A percentile compares a stretch with the other conserved stretches of the same genome.
Evolutionary conservation across 37 sponge, comb jelly and placozoan species (phyloP).

Genomic region (Amphimedon queenslandica): DNA sequence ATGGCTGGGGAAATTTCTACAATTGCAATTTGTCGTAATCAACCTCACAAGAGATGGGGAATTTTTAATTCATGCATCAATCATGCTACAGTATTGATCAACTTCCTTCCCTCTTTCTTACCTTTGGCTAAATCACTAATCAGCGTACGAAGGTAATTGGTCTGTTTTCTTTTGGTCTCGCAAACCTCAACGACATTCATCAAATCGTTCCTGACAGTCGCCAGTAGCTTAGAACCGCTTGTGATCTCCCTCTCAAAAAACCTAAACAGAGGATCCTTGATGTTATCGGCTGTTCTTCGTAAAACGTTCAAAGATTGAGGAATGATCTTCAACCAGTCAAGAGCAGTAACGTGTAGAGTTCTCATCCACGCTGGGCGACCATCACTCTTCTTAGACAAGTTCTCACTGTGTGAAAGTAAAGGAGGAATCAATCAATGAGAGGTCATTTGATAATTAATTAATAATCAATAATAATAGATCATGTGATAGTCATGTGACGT

Average conservation of each 20-base stretch:
- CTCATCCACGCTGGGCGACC: constrained; percentile 91
- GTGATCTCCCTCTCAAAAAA: constrained; percentile 91
- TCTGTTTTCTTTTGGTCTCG: constrained; percentile 77
- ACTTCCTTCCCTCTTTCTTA: no score
- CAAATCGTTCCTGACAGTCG: constrained; percentile 56
- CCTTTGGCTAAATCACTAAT: constrained; percentile 89
- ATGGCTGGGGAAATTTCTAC: no score
- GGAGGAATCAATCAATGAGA: no score
- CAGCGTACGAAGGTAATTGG: constrained; percentile 82
- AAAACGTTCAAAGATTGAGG: constrained; percentile 68
- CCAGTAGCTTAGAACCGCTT: constrained; percentile 55
- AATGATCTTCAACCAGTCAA: constrained; percentile 80
- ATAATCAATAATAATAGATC: no score
- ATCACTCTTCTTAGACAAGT: no score
- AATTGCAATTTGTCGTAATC: no score
- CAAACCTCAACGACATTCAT: constrained; percentile 68
- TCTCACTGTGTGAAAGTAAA: no score
- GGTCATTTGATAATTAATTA: no score
- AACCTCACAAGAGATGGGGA: no score
- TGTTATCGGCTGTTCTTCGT: constrained; percentile 82
- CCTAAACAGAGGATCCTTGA: constrained; percentile 96
- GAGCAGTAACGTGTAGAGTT: constrained; percentile 60
- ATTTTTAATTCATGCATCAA: no score
- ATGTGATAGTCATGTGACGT: no score
- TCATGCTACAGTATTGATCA: no score